Evolutionary conservation across 92 coral and sea anemone species (phyloP), one percentile per base, ranked within the genome.

Genomic region (Zoanthus solanderi): DNA sequence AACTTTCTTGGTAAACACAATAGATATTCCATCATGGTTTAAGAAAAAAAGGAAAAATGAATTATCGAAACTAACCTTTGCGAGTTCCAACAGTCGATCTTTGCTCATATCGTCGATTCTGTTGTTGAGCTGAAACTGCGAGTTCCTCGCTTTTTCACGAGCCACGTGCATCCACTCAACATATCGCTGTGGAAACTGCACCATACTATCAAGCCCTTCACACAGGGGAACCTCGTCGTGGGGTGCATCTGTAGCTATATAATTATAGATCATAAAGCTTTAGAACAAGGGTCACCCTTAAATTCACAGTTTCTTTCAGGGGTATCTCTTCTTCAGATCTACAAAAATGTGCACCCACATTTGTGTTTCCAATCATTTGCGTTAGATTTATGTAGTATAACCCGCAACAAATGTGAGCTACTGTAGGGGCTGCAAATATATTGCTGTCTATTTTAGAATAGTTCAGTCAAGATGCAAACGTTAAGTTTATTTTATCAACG

Each of bases 141-240:
- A 23, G 85, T 80, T 46, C 17, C 63, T 80, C 31, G 72, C 74
- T 5, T 17, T 6, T 44, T 63, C 75, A 13, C 85, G 73, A 12
- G 74, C 63, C 37, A 81, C 75, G 29, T 45, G 18, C 63, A 81
- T 81, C 85, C 85, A 81, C 44, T 66, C 75, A 8, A 81, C 10
- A 16, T 65, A 81, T 23, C 85, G 73, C 85, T 18, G 37, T 3
- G 85, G 60, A 81, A 45, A 81, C 85, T 81, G 85, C 2, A 81
- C 28, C 75, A 81, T 37, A 30, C 46, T 46, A 0, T 68, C 75
- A 0, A 81, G 75, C 5, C 85, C 74, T 50, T 23, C 74, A 28
- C 85, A 81, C 15, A 11, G 45, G 75, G 85, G 7, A 13, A 34
- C 45, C 31, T 81, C 29, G 12, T 15, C 72, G 17, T 46, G 60